These are phyloP conservation scores for Cairina moschata DNA, from an alignment of 2,113 vertebrate genomes.

Conservation along the genomic window DNA sequence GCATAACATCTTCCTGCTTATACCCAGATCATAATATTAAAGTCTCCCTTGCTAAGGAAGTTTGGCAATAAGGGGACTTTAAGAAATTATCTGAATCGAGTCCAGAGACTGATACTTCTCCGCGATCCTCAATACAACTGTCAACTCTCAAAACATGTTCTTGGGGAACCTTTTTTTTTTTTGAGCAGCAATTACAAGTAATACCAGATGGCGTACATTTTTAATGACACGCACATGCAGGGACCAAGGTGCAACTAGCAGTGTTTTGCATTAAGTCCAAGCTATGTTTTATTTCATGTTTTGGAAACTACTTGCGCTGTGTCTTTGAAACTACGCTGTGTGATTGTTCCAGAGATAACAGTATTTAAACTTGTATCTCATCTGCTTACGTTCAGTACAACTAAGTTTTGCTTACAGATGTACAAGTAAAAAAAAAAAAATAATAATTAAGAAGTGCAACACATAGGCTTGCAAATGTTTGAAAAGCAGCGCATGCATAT, in stretches of 20 bases:
- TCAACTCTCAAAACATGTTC: not conserved
- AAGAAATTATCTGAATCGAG: not conserved
- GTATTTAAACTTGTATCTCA: not conserved
- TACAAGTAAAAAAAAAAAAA: not conserved
- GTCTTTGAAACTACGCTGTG: not conserved
- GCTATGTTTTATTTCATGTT: not conserved
- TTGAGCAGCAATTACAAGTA: constrained; percentile 11
- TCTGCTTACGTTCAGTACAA: not conserved
- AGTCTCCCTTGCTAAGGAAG: not conserved
- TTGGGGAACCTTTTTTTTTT: not conserved
- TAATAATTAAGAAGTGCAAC: not conserved
- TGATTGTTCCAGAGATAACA: not conserved
- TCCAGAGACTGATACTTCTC: not conserved
- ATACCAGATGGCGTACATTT: not conserved
- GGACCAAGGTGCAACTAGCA: not conserved
- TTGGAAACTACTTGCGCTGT: not conserved
- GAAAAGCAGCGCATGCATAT: not conserved
- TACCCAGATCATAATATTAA: not conserved
- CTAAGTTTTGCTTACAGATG: not conserved
- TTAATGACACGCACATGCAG: not conserved
- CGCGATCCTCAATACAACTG: not conserved
- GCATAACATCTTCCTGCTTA: not conserved
- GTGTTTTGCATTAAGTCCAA: not conserved
- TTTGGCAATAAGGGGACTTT: not conserved
- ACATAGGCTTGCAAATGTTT: not conserved